phyloP scores from a whole-genome alignment of 2,113 vertebrate species.

The Tor tambroides region DNA sequence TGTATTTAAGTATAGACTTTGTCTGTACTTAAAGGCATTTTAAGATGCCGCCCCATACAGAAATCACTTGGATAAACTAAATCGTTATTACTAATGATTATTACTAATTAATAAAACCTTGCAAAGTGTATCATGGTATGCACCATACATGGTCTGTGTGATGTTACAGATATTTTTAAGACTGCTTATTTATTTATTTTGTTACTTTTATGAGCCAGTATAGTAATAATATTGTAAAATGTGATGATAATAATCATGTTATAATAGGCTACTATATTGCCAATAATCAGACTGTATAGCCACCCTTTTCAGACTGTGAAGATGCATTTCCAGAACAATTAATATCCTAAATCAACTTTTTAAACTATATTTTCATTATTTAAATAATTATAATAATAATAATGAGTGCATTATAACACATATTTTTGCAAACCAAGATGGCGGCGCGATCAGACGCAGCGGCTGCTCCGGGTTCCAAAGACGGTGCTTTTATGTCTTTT shows the following conservation, averaged over 20 bases:
- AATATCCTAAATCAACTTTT: not conserved
- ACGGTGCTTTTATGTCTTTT: too few species aligned
- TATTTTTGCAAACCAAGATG: too few species aligned
- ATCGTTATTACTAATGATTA: too few species aligned
- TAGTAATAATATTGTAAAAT: not conserved
- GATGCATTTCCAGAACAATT: not conserved
- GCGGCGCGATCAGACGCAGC: too few species aligned
- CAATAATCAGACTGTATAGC: not conserved
- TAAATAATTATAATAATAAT: not conserved
- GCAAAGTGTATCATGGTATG: not conserved
- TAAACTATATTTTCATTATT: not conserved
- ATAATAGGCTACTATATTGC: not conserved
- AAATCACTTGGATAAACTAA: not conserved
- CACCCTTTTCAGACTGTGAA: not conserved
- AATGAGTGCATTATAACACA: not conserved
- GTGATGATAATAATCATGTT: not conserved
- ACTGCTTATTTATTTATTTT: not conserved
- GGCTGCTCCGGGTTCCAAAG: too few species aligned
- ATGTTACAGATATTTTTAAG: too few species aligned
- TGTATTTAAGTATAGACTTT: not conserved
- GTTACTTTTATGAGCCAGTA: not conserved
- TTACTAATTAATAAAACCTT: not conserved
- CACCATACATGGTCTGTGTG: not conserved
- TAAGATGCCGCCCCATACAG: not conserved
- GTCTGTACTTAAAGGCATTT: not conserved